Evolutionary conservation across 2,797 vertebrate genomes (phyloP), one percentile per base, ranked within the genome.

Genomic region (Acrossocheilus fasciatus): DNA sequence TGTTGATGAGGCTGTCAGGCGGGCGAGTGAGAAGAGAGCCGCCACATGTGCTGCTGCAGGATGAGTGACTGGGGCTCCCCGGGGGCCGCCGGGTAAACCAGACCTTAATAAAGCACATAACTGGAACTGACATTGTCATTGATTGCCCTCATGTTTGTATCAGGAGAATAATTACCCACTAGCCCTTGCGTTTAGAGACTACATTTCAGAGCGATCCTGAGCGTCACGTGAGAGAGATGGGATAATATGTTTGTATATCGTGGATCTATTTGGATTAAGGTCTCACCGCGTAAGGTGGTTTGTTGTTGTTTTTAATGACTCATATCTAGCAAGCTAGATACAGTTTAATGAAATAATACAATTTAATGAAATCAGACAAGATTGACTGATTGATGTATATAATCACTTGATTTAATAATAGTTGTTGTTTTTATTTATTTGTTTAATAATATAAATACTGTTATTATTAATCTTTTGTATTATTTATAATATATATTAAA

Each of bases 21-120:
- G 86, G 91, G 92, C 93, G 91, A 95, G 92, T 89, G 90, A 91
- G 91, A 88, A 91, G 90, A 89, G 59, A 78, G 68, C 50, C 39
- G 69, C 30, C 62, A 64, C 77, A 64, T 45, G 76, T 81, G 82
- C 36, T 7, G 62, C 23, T 39, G 26, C 4, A 12, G 26, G 57
- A 26, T 59, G 64, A 39, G 59, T 70, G 62, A 87, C 86, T 79
- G 39, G 88, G 50, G 50, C 23, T 75, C 86, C 86, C 88, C 85
- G 9, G 83, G 89, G 91, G 91, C 89, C 64, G 70, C 7, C 39
- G 23, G 14, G 86, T 77, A 84, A 88, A 88, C 84, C 62, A 12
- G 85, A 74, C 87, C 91, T 88, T 92, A 90, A 93, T 91, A 91
- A 92, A 88, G 88, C 72, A 85, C 90, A 92, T 83, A 89, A 90